Evolutionary conservation across 2,888 invertebrate genomes (phyloP), one percentile per base, ranked within the genome.

Genomic region (Lepidocyrtinus sp.): DNA sequence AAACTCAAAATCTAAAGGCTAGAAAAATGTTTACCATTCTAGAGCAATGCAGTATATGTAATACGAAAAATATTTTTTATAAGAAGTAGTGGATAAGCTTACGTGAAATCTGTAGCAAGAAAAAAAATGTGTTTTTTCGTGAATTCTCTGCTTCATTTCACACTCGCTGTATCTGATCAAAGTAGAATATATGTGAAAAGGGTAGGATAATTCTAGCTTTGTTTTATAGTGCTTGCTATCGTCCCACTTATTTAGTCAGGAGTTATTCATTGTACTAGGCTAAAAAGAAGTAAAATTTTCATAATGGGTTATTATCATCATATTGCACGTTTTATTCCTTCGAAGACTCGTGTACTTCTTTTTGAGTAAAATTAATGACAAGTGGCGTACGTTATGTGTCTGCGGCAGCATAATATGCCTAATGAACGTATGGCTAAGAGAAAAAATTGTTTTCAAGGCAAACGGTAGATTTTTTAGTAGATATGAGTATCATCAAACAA

Each of bases 371-470:
- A 36, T 36, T 36, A 36, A 36, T 36, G 36, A 5, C 5, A 36
- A 36, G 12, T 36, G 5, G 12, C 36, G 36, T 36, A 36, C 36
- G 12, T 5, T 12, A 36, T 36, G 12, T 36, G 36, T 36, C 55
- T n/a, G n/a, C 55, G 17, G 17, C 17, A 55, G 17, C 55, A 2
- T n/a, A 55, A 3, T 7, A 12, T 55, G 17, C 55, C 55, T 55
- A 55, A 55, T 55, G 55, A 55, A 17, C 55, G 9, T 55, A n/a
- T 36, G 12, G 5, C 12, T 17, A 55, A 55, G 55, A 55, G 17
- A n/a, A 55, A 55, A 15, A 55, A 55, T 9, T 55, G 17, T 55
- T 55, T 55, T 55, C 55, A 55, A 55, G 55, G 55, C 55, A 55
- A 55, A 55, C 55, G 17, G 36, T 36, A 36, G 5, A 36, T 36